These are phyloP conservation scores for Allolobophora icterica DNA, from an alignment of 2,888 invertebrate species.

Conservation along the genomic window DNA sequence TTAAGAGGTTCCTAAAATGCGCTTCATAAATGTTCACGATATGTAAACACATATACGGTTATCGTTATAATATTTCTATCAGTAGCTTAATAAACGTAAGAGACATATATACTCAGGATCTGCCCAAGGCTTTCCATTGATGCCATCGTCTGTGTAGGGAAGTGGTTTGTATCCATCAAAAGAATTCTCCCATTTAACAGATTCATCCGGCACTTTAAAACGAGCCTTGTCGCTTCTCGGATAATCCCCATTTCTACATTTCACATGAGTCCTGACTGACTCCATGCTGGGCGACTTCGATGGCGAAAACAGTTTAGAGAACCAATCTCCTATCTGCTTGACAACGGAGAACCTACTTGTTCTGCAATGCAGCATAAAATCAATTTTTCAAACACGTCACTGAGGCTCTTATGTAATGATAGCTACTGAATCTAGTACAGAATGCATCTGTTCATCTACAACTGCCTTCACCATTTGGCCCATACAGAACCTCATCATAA, in stretches of 20 bases:
- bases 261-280: not conserved
- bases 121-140: constrained; percentile 80
- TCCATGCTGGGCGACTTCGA: not conserved
- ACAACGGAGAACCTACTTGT: not conserved
- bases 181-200: constrained; percentile 76
- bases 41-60: not conserved
- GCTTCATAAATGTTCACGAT: too few relatives aligned
- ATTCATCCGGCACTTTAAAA: constrained; percentile 76
- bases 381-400: not conserved
- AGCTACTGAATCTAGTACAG: too few relatives aligned
- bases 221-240: constrained; percentile 64
- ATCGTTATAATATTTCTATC: not conserved
- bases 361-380: not conserved
- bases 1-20: too few relatives aligned
- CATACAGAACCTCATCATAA: too few relatives aligned
- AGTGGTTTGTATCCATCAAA: constrained; percentile 79
- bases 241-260: constrained; percentile 44
- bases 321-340: not conserved
- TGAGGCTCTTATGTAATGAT: too few relatives aligned
- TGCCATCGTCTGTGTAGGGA: constrained; percentile 74
- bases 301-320: not conserved
- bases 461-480: too few relatives aligned
- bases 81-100: too few relatives aligned
- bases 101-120: constrained; percentile 72
- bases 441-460: too few relatives aligned